These are phyloP conservation scores for Hipparchia semele DNA, from an alignment of 2,888 invertebrate genomes.

Conservation along the genomic window DNA sequence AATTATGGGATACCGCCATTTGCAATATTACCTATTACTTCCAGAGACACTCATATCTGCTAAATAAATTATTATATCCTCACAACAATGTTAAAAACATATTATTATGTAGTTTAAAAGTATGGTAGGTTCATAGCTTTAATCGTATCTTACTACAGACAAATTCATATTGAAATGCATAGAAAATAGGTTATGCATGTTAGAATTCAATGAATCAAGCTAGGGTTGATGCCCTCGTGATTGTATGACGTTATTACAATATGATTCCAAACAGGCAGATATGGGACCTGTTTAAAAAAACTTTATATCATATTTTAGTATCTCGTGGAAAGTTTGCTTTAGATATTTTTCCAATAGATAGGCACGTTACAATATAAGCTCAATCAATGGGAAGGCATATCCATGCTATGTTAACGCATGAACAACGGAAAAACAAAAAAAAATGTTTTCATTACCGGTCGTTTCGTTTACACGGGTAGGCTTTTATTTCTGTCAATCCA, in stretches of 20 bases:
- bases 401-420: slow-evolving; percentile 42
- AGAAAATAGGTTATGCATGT: background rate
- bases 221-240: background rate
- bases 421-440: slow-evolving; percentile 48
- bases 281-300: background rate
- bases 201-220: background rate
- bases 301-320: background rate
- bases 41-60: too few species aligned
- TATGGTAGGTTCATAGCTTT: too few species aligned
- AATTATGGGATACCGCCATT: too few species aligned
- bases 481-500: slow-evolving; percentile 61
- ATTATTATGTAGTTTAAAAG: too few species aligned
- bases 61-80: too few species aligned
- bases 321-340: background rate
- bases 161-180: background rate
- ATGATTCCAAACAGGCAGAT: background rate
- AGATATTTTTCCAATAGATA: background rate
- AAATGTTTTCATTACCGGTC: slow-evolving; percentile 64
- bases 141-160: background rate
- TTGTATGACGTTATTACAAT: background rate
- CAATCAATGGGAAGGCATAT: slow-evolving; percentile 36
- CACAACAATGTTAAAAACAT: too few species aligned
- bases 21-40: too few species aligned
- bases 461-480: slow-evolving; percentile 59
- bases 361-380: background rate